Base-by-base conservation (phyloP, 1,140 invertebrate species). In the Drosophila willistoni region DNA sequence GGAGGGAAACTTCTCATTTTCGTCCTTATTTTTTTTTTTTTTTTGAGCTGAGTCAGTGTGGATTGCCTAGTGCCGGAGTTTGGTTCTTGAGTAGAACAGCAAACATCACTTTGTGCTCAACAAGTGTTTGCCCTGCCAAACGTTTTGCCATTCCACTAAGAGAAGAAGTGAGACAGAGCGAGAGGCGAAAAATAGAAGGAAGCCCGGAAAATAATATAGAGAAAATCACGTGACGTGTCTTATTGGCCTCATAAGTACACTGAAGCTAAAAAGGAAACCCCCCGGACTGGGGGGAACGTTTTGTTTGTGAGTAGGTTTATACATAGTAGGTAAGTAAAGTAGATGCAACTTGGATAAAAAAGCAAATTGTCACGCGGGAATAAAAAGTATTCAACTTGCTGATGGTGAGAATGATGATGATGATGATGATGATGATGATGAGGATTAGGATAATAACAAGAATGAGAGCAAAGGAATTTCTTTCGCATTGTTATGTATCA, bases 101-200 rank as follows among this genome's bases (percentile, higher is more conserved):
- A 87, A 89, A 87, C 80, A 87, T 73, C 77, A 89, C 83, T 87
- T 87, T 87, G 83, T 83, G 84, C 80, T 87, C 83, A 87, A 87
- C 83, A 87, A 87, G 83, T 87, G 84, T 87, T 87, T 87, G 83
- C 80, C 74, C 75, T 75, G 76, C 62, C 54, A 64, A 84, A 84
- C 80, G 75, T 86, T 87, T 87, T 84, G 79, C 65, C 54, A 47
- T 74, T 72, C 73, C 39, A 68, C 66, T 61, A 59, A 63, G 68
- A 71, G 74, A 66, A 51, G 54, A 54, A 71, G 73, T 54, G 54
- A 47, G 19, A 69, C 29, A 29, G 29, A 29, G 5, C 5, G 6
- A 29, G 29, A 29, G 29, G 6, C 29, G 36, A 71, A 64, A 59
- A 33, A 14, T 33, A 63, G 34, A 44, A 44, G 39, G 34, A 61